A percentile compares a stretch with the other conserved stretches of the same genome.
These are phyloP conservation scores for Paedocypris sp. DNA, from an alignment of 2,113 vertebrate species.

Conservation along the genomic window DNA sequence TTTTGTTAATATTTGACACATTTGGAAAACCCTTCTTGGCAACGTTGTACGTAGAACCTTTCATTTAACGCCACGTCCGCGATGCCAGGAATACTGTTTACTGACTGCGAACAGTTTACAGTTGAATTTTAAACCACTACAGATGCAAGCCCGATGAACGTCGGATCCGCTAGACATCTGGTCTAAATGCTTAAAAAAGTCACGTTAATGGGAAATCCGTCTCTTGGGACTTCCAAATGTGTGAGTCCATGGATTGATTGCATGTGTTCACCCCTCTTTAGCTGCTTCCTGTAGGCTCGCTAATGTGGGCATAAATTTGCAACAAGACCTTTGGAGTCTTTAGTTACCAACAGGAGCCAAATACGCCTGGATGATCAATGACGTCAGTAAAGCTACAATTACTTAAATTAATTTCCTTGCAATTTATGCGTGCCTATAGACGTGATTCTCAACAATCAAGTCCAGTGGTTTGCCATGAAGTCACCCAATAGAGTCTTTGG, in stretches of 20 bases:
- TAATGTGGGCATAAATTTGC: slow-evolving; percentile 20
- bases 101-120: not conserved
- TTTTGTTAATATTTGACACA: not conserved
- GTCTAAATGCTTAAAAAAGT: not conserved
- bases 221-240: slow-evolving; percentile 27
- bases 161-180: slow-evolving; percentile 5
- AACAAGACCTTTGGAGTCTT: not conserved
- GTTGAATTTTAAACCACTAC: not conserved
- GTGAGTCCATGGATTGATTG: slow-evolving; percentile 15
- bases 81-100: too few relatives aligned
- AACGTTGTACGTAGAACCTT: not conserved
- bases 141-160: too few relatives aligned
- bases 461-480: too few relatives aligned
- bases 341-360: too few relatives aligned
- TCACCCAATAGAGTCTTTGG: too few relatives aligned
- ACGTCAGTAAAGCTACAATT: too few relatives aligned
- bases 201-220: slow-evolving; percentile 15
- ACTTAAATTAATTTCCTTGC: too few relatives aligned
- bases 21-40: too few relatives aligned
- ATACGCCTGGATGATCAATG: too few relatives aligned
- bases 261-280: slow-evolving; percentile 19
- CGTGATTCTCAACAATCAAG: too few relatives aligned
- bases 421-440: too few relatives aligned
- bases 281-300: slow-evolving; percentile 8
- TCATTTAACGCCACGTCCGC: too few relatives aligned